Base-by-base conservation (phyloP, 2,113 vertebrate genomes). In the Dipodomys spectabilis region DNA sequence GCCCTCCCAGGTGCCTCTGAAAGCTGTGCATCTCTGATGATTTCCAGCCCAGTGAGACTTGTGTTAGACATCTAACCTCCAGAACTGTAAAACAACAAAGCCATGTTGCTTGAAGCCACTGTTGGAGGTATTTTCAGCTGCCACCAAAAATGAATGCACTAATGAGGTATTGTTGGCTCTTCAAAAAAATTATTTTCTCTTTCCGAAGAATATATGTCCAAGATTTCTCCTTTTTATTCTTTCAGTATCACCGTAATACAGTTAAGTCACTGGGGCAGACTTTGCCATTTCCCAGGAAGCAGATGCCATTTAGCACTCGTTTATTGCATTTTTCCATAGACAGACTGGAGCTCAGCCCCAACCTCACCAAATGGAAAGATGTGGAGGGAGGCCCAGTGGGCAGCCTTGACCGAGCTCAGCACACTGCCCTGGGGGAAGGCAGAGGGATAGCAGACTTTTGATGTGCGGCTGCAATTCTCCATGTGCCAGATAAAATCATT, bases 351-450 rank as follows among this genome's bases (percentile, higher is more conserved):
- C 96, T 92, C 39, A 62, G 35, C 90, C 45, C 96, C 85, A 95
- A 86, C 91, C 95, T 95, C 93, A 97, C 68, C 85, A 88, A 95
- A 86, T 69, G 72, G 64, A 95, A 92, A 87, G 1, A 81, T 87
- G 67, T 77, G 15, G 81, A 80, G 72, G 79, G 84, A 94, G 68
- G 74, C 88, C 94, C 97, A 79, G 86, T 96, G 95, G 45, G 28
- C 0, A 74, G 96, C 96, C 96, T 94, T 97, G 98, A 96, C 88
- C 90, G 88, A 94, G 53, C 97, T 96, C 78, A 92, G 90, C 30
- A 68, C 75, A 87, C 73, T 0, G 91, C 92, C 97, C 97, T 97
- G 97, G 95, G 87, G 89, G 86, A 71, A 96, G 83, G 25, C 5
- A 15, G 86, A 91, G 82, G 53, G 62, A 18, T 95, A 94, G 92